phyloP scores from a whole-genome alignment of 2,113 vertebrate species.

The Lasiurus borealis region DNA sequence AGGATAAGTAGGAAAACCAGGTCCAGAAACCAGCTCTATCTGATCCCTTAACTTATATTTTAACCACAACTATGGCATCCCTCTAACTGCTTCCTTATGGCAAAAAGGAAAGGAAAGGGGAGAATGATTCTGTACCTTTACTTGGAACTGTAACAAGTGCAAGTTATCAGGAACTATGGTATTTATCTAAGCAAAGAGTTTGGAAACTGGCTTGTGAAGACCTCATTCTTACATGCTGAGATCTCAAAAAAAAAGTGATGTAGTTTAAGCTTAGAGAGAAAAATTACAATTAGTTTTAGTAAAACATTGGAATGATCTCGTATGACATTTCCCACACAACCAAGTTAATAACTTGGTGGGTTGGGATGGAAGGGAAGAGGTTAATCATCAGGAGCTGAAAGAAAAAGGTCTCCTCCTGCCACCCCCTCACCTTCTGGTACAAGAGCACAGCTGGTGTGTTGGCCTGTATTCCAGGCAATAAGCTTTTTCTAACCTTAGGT shows the following conservation, averaged over 20 bases:
- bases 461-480: constrained; percentile 58
- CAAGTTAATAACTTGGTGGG: not conserved
- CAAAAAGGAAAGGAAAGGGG: not conserved
- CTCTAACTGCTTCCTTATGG: constrained; percentile 19
- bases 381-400: not conserved
- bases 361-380: not conserved
- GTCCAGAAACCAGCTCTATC: not conserved
- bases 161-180: not conserved
- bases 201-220: constrained; percentile 15
- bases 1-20: not conserved
- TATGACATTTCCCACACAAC: constrained; percentile 61
- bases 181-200: not conserved
- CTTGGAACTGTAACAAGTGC: not conserved
- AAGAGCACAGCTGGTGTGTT: constrained; percentile 64
- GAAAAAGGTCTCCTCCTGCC: constrained; percentile 31
- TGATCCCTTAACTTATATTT: not conserved
- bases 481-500: constrained; percentile 59
- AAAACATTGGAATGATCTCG: constrained; percentile 62
- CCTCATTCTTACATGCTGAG: constrained; percentile 16
- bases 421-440: constrained; percentile 33
- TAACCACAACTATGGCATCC: not conserved
- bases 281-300: constrained; percentile 61
- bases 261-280: not conserved
- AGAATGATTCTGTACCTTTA: not conserved
- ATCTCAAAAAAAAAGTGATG: constrained; percentile 33